Base-by-base conservation (phyloP, 2,888 invertebrate species). In the Pseudanteris insignis region DNA sequence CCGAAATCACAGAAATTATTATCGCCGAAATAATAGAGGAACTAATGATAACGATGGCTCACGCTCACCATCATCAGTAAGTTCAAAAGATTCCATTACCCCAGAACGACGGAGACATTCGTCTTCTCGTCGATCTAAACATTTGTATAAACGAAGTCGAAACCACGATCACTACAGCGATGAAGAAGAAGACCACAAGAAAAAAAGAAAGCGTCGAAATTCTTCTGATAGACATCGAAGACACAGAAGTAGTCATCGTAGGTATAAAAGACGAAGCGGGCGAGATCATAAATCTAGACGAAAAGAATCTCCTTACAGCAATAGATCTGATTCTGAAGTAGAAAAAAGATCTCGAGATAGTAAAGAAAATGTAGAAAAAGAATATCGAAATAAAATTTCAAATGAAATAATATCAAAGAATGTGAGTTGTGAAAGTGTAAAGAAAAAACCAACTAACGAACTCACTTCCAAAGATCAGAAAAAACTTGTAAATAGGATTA, bases 21-120 rank as follows among this genome's bases (percentile, higher is more conserved):
- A 48, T 2, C 12, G 48, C 2, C 53, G 63, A 11, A 34, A 51
- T 18, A 46, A 59, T 4, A 41, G 44, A 9, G 46, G 48, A 9
- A 28, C 44, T 14, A 24, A n/a, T 2, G 8, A 63, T 30, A 59
- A 63, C 13, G 54, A 53, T 8, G 62, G 43, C 5, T 63, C 59
- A 1, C 59, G 47, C 21, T 54, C 50, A 2, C 63, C 67, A 5
- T 48, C 47, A 9, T 66, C 67, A 11, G 57, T 62, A 37, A 68
- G 67, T 43, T 68, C 64, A 1, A n/a, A 9, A 5, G 21, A 21
- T 4, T 54, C 64, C 6, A 51, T 60, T 0, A 57, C 48, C 8
- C 64, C 60, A 1, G 64, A 64, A 14, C 53, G 60, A 7, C 47
- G 54, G 2, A 51, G 21, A 13, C 15, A 40, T 1, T 67, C 68